Conservation (phyloP, 1,140 invertebrate genomes). For the Heliconius hewitsoni region DNA sequence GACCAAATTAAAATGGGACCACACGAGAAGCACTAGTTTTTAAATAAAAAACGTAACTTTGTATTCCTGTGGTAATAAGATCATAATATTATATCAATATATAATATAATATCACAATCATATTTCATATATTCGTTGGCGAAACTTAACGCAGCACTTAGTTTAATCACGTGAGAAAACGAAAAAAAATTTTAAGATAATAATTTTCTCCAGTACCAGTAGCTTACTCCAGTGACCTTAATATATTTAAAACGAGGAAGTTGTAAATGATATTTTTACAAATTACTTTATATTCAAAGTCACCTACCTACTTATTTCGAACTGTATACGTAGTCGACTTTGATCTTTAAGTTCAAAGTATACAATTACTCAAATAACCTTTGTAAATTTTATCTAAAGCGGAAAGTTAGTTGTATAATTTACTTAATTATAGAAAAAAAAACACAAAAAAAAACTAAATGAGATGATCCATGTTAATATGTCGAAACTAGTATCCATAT, state of each 20-base stretch:
- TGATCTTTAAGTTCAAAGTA: neutral
- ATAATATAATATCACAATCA: no score
- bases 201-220: neutral
- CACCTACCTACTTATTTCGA: neutral
- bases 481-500: neutral
- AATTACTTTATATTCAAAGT: neutral
- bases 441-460: no score
- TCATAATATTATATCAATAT: no score
- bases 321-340: neutral
- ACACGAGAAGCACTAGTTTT: no score
- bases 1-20: no score
- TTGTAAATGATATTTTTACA: neutral
- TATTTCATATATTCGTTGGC: no score
- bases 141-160: no score
- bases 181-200: neutral
- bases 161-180: no score
- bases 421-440: neutral
- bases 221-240: constrained; percentile 5
- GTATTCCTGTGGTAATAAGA: no score
- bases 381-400: neutral
- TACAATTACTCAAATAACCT: neutral
- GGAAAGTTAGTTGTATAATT: neutral
- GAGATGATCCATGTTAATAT: neutral
- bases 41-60: no score
- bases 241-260: neutral